Base-by-base conservation (phyloP, 2,113 vertebrate species). In the Ancistrus triradiatus region DNA sequence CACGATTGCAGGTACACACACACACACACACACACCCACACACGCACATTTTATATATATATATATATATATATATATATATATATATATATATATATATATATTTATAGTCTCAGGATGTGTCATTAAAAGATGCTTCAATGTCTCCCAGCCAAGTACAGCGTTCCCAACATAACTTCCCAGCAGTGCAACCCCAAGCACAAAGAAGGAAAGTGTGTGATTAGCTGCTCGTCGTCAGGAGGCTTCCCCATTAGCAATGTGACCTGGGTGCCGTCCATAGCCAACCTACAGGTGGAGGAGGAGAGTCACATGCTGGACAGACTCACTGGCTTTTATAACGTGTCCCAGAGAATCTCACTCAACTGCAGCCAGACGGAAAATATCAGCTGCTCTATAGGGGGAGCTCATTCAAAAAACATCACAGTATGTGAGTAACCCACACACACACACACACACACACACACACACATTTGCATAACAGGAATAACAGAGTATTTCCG, bases 91-190 rank as follows among this genome's bases (percentile, higher is more conserved):
- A n/a, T n/a, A n/a, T n/a, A n/a, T n/a, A n/a, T n/a, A n/a, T n/a
- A n/a, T n/a, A 31, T 31, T 4, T 31, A 31, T 7, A 4, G 27
- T 31, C 27, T 31, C 27, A 31, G 27, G 7, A 31, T 31, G 27
- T 31, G 3, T 31, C 27, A 31, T 31, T 31, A 4, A 31, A 4
- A 3, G 27, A 31, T 7, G 3, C 27, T 31, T 17, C 4, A 7
- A 24, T 35, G 6, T 10, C 15, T 35, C 3, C 11, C 52, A 77
- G 74, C 59, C 5, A 15, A 42, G 0, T 77, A 68, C 71, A 65
- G 27, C 14, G 4, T 24, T 18, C 74, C 71, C 21, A 11, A 4
- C 2, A 1, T 77, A 22, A 50, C 4, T 1, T 4, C 1, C 6
- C 1, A 8, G 2, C 27, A 14, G 14, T 31, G 3, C 24, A 31